These are phyloP conservation scores for Istiophorus platypterus DNA, from an alignment of 2,113 vertebrate species.

Conservation along the genomic window DNA sequence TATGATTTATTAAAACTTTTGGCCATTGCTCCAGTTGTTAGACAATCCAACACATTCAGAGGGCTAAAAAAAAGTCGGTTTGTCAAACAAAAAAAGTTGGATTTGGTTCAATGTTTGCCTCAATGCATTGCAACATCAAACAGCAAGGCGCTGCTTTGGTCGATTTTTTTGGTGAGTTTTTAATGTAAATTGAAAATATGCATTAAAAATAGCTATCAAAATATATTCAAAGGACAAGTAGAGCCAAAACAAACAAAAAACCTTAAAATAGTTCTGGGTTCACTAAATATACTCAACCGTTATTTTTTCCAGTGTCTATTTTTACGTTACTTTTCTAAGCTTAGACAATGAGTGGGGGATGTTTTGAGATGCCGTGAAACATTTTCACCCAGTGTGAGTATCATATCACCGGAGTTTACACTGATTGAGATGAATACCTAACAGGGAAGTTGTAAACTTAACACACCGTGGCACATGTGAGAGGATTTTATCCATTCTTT, in stretches of 20 bases:
- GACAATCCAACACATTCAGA: too few species aligned
- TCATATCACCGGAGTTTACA: conserved; percentile 43
- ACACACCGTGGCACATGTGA: conserved; percentile 27
- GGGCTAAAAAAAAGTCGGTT: too few species aligned
- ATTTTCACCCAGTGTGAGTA: conserved; percentile 39
- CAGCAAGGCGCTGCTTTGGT: too few species aligned
- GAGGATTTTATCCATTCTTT: conserved; percentile 30
- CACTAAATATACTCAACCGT: not conserved
- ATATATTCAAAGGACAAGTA: too few species aligned
- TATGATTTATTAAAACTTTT: too few species aligned
- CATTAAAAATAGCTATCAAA: too few species aligned
- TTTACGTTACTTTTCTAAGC: conserved; percentile 8
- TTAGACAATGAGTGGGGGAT: conserved; percentile 13
- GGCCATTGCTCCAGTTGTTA: too few species aligned
- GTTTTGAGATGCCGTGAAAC: conserved; percentile 38
- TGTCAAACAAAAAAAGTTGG: too few species aligned
- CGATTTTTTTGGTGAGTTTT: too few species aligned
- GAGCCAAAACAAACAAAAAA: not conserved
- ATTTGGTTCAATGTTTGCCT: too few species aligned
- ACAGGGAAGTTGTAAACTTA: conserved; percentile 51
- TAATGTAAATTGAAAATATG: too few species aligned
- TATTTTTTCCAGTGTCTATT: not conserved
- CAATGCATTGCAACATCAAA: too few species aligned
- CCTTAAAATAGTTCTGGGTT: not conserved
- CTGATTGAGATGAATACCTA: conserved; percentile 49